Evolutionary conservation across 1,140 invertebrate genomes (phyloP).

Genomic region (Gryon sp.): DNA sequence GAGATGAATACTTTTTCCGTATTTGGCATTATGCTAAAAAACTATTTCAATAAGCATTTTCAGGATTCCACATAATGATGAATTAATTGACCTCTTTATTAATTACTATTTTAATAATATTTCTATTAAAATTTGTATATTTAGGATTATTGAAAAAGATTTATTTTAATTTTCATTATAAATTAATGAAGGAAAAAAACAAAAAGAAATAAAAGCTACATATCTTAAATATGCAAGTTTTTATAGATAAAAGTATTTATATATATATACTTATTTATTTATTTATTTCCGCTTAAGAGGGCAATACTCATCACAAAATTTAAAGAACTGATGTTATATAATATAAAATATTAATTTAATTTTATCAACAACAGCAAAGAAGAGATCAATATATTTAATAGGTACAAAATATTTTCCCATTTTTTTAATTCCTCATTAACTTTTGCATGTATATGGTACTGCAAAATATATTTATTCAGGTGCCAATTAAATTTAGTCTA

Average conservation of each 20-base stretch:
- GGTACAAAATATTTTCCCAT: conserved; percentile 22
- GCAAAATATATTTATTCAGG: conserved; percentile 8
- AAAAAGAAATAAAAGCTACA: not conserved
- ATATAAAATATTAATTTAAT: conserved; percentile 19
- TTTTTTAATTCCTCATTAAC: conserved; percentile 10
- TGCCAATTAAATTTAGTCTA: conserved; percentile 56
- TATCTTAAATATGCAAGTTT: conserved; percentile 29
- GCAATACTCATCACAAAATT: conserved; percentile 32
- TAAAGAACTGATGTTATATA: conserved; percentile 49
- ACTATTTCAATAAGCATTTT: conserved; percentile 86
- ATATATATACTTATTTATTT: not conserved
- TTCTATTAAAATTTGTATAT: conserved; percentile 31
- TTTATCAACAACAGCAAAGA: conserved; percentile 27
- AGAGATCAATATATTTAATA: conserved; percentile 24
- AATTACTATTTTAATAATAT: conserved; percentile 30
- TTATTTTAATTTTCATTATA: conserved; percentile 39
- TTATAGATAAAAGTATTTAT: conserved; percentile 25
- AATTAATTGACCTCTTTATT: conserved; percentile 35
- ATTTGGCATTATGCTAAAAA: conserved; percentile 93
- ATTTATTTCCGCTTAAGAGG: conserved; percentile 39
- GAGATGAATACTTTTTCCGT: conserved; percentile 96
- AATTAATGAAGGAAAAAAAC: conserved; percentile 3
- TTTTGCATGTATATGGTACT: conserved; percentile 17
- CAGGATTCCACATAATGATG: conserved; percentile 49
- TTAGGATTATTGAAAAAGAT: conserved; percentile 19